Conservation (phyloP, 1,140 invertebrate genomes). For the Rhopalosiphum maidis region DNA sequence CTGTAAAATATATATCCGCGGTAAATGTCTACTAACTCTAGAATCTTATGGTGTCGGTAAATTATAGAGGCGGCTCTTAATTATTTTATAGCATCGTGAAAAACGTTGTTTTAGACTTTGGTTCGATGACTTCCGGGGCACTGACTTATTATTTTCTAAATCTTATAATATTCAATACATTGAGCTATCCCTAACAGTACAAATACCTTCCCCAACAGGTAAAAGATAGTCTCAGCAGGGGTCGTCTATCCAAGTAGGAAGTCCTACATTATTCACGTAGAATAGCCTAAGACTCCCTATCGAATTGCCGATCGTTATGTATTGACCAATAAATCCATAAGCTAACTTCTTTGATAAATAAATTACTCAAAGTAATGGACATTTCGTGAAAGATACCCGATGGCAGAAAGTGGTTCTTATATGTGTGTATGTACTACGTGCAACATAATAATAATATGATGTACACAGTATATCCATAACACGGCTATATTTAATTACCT, state of each 20-base stretch:
- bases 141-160: neutral
- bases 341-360: neutral
- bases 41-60: neutral
- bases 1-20: neutral
- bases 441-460: no score
- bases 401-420: no score
- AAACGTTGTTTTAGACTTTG: neutral
- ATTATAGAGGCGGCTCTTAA: neutral
- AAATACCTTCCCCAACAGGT: neutral
- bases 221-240: neutral
- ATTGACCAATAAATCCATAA: neutral
- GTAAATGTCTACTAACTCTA: neutral
- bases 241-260: neutral
- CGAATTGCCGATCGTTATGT: no score
- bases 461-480: no score
- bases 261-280: neutral
- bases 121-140: neutral
- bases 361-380: no score
- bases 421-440: no score
- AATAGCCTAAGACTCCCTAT: neutral
- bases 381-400: no score
- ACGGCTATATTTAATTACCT: no score
- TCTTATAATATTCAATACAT: neutral
- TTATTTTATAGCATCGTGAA: neutral
- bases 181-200: neutral